These are phyloP conservation scores for Scophthalmus maximus DNA, from an alignment of 2,113 vertebrate genomes.

Conservation along the genomic window DNA sequence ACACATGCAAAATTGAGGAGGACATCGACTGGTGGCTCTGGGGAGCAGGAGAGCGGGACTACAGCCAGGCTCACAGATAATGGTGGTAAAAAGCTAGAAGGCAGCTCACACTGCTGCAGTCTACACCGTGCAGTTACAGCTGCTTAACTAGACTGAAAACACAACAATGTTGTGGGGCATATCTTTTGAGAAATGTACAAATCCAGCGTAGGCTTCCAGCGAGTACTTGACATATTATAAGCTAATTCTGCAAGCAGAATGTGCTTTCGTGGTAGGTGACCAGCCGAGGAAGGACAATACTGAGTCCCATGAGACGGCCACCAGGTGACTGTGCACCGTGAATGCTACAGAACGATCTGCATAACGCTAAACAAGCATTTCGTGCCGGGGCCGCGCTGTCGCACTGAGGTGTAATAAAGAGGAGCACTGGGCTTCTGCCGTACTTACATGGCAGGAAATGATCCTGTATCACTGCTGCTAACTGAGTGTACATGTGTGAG, in stretches of 20 bases:
- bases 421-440: conserved; percentile 46
- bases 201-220: too few species aligned
- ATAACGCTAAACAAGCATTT: conserved; percentile 48
- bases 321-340: neutral
- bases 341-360: conserved; percentile 35
- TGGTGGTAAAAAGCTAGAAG: too few species aligned
- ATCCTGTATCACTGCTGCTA: conserved; percentile 54
- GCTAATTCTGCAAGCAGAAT: conserved; percentile 28
- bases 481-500: too few species aligned
- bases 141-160: neutral
- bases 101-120: too few species aligned
- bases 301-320: conserved; percentile 39
- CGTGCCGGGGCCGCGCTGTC: conserved; percentile 16
- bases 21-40: conserved; percentile 40
- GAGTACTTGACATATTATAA: neutral
- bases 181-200: too few species aligned
- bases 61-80: too few species aligned
- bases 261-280: conserved; percentile 32
- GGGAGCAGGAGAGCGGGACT: too few species aligned
- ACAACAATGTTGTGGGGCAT: neutral
- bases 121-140: conserved; percentile 3
- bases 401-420: conserved; percentile 41
- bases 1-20: conserved; percentile 64
- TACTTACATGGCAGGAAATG: conserved; percentile 54
- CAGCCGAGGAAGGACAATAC: conserved; percentile 28